Base-by-base conservation (phyloP, 2,113 vertebrate genomes). In the Neomonachus schauinslandi region DNA sequence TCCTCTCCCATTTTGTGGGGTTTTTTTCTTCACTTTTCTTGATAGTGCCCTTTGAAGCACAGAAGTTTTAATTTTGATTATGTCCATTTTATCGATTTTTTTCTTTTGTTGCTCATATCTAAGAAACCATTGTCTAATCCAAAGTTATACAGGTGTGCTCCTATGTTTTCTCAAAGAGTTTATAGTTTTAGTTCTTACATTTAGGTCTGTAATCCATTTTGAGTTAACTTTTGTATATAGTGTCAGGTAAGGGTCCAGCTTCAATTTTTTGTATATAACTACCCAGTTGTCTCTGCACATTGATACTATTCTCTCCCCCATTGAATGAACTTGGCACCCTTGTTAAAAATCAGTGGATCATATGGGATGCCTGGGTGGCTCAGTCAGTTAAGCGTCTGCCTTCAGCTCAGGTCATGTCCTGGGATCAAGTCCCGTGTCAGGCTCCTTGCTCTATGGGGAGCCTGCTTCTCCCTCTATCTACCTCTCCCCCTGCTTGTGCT, bases 191-290 rank as follows among this genome's bases (percentile, higher is more conserved):
- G 42, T 51, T 81, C 51, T 39, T 87, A 80, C 24, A 74, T 46
- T 42, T 74, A 28, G 5, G 39, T 26, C 72, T 46, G 39, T 74
- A 39, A 46, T 74, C 24, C 39, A 31, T 57, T 61, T 87, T 80
- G 26, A 76, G 39, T 83, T 95, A 84, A 28, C 57, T 95, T 95
- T 84, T 77, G 8, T 77, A 36, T 95, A 31, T 49, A 49, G 79
- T 84, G 7, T 76, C 46, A 76, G 15, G 7, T 95, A 91, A 83
- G 57, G 49, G 57, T 83, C 57, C 69, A 83, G 26, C 71, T 79
- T 95, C 13, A 39, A 31, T 95, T 36, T 67, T 91, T 84, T 91
- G 12, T 65, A 77, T 49, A 22, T 85, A 55, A 71, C 59, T 69
- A 49, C 51, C 24, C 36, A 77, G 0, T 85, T 91, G 88, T 95